These are phyloP conservation scores for Sarcophaga variegata DNA, from an alignment of 2,888 invertebrate genomes.

Conservation along the genomic window DNA sequence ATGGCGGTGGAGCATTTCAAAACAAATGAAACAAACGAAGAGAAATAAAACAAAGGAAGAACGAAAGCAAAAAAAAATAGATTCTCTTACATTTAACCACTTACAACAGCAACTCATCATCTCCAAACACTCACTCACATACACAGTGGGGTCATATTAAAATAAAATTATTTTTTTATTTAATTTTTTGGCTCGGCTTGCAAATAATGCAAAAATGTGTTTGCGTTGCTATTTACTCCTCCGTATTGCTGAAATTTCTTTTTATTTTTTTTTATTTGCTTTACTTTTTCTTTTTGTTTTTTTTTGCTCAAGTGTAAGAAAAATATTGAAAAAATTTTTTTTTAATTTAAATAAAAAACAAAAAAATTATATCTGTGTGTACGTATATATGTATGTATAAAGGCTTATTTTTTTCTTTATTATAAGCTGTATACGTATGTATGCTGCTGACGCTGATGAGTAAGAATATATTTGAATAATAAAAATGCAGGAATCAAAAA, in stretches of 20 bases:
- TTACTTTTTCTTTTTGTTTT: slow-evolving; percentile 6
- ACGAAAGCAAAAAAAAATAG: neutral
- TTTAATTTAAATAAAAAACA: neutral
- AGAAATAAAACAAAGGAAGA: slow-evolving; percentile 3
- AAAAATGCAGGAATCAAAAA: neutral
- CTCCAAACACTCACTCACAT: slow-evolving; percentile 16
- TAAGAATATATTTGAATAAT: slow-evolving; percentile 65
- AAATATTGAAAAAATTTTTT: neutral
- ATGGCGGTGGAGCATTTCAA: slow-evolving; percentile 37
- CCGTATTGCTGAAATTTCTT: slow-evolving; percentile 3
- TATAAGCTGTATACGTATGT: slow-evolving; percentile 9
- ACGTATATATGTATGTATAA: too few species aligned
- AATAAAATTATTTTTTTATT: slow-evolving; percentile 21
- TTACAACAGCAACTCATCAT: neutral
- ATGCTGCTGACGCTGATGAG: slow-evolving; percentile 60
- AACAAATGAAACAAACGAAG: slow-evolving; percentile 48
- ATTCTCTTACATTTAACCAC: too few species aligned
- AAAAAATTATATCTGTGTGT: slow-evolving; percentile 28
- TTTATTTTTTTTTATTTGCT: slow-evolving; percentile 31
- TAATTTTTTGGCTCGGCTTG: slow-evolving; percentile 53
- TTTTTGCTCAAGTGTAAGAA: slow-evolving; percentile 48
- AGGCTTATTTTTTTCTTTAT: neutral
- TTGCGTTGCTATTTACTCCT: slow-evolving; percentile 50
- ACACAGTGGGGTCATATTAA: slow-evolving; percentile 18
- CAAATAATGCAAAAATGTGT: slow-evolving; percentile 59